A percentile compares a stretch with the other conserved stretches of the same genome.
These are phyloP conservation scores for Cliona cf. orientalis DNA, from an alignment of 37 sponge, comb jelly and placozoan species.

Conservation along the genomic window DNA sequence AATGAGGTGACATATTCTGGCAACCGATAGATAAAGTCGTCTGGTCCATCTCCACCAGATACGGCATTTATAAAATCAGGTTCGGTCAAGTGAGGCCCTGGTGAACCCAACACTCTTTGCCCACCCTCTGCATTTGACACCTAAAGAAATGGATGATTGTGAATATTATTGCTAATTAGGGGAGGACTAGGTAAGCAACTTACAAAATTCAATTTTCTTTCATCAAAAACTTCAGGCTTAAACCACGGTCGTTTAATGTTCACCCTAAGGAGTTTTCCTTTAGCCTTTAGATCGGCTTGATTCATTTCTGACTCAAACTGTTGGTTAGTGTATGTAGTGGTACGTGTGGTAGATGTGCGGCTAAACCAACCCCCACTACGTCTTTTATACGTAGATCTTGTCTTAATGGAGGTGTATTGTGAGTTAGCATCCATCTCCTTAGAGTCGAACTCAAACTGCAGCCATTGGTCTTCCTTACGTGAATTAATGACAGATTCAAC, in stretches of 20 bases:
- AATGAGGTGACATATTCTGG: slow-evolving; percentile 37
- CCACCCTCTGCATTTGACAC: too few relatives aligned
- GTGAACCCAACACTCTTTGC: background rate
- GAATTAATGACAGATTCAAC: background rate
- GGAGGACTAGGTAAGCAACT: too few relatives aligned
- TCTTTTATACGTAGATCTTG: background rate
- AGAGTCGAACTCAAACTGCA: slow-evolving; percentile 54
- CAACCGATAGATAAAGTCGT: slow-evolving; percentile 14
- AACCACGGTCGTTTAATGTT: slow-evolving; percentile 65
- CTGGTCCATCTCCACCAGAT: too few relatives aligned
- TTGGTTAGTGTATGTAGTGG: background rate
- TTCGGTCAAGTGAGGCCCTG: background rate
- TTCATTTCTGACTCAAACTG: background rate
- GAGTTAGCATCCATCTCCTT: background rate
- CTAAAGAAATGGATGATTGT: too few relatives aligned
- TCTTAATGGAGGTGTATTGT: background rate
- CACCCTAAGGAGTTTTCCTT: slow-evolving; percentile 59
- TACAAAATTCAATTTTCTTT: slow-evolving; percentile 9
- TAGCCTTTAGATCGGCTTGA: too few relatives aligned
- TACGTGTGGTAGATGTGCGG: background rate
- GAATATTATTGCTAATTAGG: too few relatives aligned
- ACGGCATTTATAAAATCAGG: too few relatives aligned
- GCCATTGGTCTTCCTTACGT: slow-evolving; percentile 37
- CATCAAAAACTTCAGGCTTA: slow-evolving; percentile 51
- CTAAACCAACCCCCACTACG: background rate